These are phyloP conservation scores for Schizotus pectinicornis DNA, from an alignment of 2,888 invertebrate genomes.

Conservation along the genomic window DNA sequence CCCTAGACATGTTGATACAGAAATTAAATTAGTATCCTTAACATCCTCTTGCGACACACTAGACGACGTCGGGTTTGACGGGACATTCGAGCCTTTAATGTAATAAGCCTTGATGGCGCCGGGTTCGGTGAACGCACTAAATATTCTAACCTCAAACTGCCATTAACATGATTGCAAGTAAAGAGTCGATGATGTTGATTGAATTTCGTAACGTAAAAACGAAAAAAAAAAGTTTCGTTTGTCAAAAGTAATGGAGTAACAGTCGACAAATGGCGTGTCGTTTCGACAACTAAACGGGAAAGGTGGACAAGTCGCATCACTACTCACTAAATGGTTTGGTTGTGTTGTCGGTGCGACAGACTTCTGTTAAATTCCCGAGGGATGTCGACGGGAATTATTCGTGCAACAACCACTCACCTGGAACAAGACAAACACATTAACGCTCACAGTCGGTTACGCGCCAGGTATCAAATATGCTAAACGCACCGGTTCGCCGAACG, in stretches of 20 bases:
- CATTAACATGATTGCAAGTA: constrained; percentile 28
- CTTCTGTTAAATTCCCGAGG: constrained; percentile 6
- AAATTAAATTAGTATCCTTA: constrained; percentile 32
- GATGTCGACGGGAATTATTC: constrained; percentile 21
- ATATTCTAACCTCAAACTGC: constrained; percentile 26
- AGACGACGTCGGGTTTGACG: constrained; percentile 32
- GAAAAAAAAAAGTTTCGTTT: no score
- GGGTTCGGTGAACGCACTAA: constrained; percentile 17
- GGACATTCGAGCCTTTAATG: constrained; percentile 36
- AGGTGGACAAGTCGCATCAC: no score
- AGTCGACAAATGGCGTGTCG: no score
- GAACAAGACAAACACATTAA: constrained; percentile 44
- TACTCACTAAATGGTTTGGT: not conserved
- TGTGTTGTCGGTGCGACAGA: not conserved
- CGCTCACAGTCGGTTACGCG: constrained; percentile 35
- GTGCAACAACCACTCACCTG: constrained; percentile 38
- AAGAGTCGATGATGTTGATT: not conserved
- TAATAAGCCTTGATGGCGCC: constrained; percentile 17
- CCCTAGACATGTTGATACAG: constrained; percentile 31
- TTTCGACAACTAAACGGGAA: no score
- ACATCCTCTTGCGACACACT: constrained; percentile 7
- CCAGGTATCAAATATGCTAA: constrained; percentile 33
- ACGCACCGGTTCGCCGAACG: constrained; percentile 3
- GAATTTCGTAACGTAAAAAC: no score
- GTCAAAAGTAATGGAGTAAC: no score